phyloP scores from a whole-genome alignment of 1,140 invertebrate genomes.

The Papilio glaucus region DNA sequence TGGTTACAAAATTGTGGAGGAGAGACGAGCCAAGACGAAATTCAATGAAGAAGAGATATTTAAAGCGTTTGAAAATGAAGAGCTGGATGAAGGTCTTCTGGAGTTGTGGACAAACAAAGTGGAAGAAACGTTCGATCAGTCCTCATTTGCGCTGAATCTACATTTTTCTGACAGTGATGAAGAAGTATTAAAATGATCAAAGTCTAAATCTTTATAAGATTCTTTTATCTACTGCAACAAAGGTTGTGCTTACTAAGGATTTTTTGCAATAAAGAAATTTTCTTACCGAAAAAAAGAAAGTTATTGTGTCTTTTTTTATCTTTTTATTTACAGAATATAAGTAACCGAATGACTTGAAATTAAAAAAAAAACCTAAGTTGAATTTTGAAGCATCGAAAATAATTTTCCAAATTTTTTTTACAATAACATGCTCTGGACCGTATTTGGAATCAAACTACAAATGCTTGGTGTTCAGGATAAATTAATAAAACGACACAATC shows the following conservation, averaged over 20 bases:
- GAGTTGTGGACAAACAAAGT: slow-evolving; percentile 58
- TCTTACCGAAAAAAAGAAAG: too few relatives aligned
- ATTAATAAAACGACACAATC: slow-evolving; percentile 50
- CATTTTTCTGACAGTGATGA: slow-evolving; percentile 51
- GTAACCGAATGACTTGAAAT: too few relatives aligned
- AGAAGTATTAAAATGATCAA: slow-evolving; percentile 33
- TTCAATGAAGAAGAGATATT: slow-evolving; percentile 61
- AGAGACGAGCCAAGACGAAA: slow-evolving; percentile 41
- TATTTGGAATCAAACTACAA: too few relatives aligned
- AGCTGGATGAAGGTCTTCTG: slow-evolving; percentile 60
- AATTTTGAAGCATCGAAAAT: too few relatives aligned
- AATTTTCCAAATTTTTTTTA: too few relatives aligned
- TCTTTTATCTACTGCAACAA: not conserved
- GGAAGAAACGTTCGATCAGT: slow-evolving; percentile 44
- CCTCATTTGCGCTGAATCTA: slow-evolving; percentile 48
- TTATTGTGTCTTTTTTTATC: too few relatives aligned
- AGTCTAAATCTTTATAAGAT: not conserved
- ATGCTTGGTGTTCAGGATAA: slow-evolving; percentile 9
- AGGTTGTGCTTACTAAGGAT: not conserved
- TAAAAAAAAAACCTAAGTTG: too few relatives aligned
- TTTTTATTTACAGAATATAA: too few relatives aligned
- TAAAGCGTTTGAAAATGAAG: slow-evolving; percentile 62
- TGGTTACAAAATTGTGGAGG: slow-evolving; percentile 46
- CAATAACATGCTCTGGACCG: too few relatives aligned
- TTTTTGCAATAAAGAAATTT: too few relatives aligned